Percentiles rank a stretch among this genome's conserved stretches.
These are phyloP conservation scores for Allygus modestus DNA, from an alignment of 2,888 invertebrate genomes.

Conservation along the genomic window DNA sequence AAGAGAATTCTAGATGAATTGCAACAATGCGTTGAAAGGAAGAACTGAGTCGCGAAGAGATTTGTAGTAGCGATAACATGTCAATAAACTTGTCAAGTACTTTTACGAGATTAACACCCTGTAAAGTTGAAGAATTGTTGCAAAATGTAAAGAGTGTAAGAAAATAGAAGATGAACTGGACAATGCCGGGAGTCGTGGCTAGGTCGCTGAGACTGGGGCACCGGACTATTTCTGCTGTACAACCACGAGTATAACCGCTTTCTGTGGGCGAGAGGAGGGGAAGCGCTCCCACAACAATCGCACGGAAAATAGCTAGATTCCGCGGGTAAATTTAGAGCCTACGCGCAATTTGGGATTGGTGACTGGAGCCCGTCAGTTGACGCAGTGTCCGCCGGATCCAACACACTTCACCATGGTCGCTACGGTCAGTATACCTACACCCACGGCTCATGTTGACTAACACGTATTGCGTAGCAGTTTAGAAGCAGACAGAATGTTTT, in stretches of 20 bases:
- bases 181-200: not conserved
- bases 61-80: not conserved
- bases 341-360: constrained; percentile 10
- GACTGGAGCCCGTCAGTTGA: not conserved
- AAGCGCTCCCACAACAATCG: constrained; percentile 38
- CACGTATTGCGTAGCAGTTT: no score
- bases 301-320: constrained; percentile 52
- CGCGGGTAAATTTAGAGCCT: constrained; percentile 50
- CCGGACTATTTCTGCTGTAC: constrained; percentile 10
- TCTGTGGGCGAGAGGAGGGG: not conserved
- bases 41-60: not conserved
- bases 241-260: constrained; percentile 29
- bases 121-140: no score
- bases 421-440: constrained; percentile 24
- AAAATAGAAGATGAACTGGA: not conserved
- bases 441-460: no score
- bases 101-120: no score
- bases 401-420: constrained; percentile 38
- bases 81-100: no score
- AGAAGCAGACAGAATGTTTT: no score
- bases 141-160: not conserved
- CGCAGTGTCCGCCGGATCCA: not conserved
- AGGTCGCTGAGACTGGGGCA: not conserved
- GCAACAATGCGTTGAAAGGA: no score
- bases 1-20: no score